Evolutionary conservation across 1,140 invertebrate species (phyloP), one percentile per base, ranked within the genome.

Genomic region (Heliothis virescens): DNA sequence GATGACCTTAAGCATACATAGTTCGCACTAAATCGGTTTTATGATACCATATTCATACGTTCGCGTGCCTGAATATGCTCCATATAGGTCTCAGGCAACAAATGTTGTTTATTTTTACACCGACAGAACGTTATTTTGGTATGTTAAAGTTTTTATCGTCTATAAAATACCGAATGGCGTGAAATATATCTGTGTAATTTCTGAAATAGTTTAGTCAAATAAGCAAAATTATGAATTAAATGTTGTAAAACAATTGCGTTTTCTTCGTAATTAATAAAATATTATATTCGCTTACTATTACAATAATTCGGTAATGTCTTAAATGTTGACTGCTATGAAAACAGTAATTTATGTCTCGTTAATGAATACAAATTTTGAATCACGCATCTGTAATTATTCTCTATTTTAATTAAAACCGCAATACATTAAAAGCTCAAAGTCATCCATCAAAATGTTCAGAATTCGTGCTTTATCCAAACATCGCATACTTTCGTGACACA

Each of bases 401-500:
- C 63, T 18, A 67, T 50, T 65, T 47, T 65, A 34, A 65, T n/a
- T 18, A 41, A 65, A 65, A 65, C 13, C 34, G 41, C 16, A 67
- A 16, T 41, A 18, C n/a, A 67, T 5, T 21, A 47, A 41, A 52
- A 71, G 52, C 11, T 71, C n/a, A 18, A 71, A 71, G 34, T 50
- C 16, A 71, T 71, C 48, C 13, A 71, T 71, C 67, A 71, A 48
- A 65, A 29, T 41, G 12, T 16, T 12, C 16, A 26, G 52, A 11
- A 26, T 72, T 41, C 34, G 34, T 41, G 34, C 34, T 41, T 41
- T 41, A 57, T 57, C 26, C n/a, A 57, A 72, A 18, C 52, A 41
- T 48, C 52, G 52, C 69, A 18, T 57, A 41, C 52, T 57, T 72
- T 57, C 52, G 69, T 72, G 69, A 41, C 69, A n/a, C 18, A 3